These are phyloP conservation scores for Oreochromis tanganicae DNA, from an alignment of 2,113 vertebrate genomes.

Conservation along the genomic window DNA sequence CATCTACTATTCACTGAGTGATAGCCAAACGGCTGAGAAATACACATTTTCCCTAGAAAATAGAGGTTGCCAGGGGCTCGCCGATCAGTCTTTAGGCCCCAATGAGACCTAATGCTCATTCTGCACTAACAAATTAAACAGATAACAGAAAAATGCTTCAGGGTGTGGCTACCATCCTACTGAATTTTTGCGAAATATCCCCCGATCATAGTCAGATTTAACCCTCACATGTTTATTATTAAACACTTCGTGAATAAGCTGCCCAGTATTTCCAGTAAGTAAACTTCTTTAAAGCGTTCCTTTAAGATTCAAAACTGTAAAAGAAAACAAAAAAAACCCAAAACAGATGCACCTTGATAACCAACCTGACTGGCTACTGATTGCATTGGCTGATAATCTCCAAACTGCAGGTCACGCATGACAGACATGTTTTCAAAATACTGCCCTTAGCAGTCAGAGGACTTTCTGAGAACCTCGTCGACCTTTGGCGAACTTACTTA, in stretches of 20 bases:
- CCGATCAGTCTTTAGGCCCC: background rate
- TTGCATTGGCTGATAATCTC: background rate
- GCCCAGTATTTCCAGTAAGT: background rate
- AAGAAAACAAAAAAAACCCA: too few relatives aligned
- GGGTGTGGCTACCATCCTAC: background rate
- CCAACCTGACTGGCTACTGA: background rate
- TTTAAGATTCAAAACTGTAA: background rate
- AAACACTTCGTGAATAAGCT: background rate
- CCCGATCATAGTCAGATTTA: background rate
- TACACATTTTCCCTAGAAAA: background rate
- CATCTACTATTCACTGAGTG: background rate
- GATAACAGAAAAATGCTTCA: background rate
- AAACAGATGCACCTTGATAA: background rate
- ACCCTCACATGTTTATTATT: background rate
- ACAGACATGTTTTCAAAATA: background rate
- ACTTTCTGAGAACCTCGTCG: background rate
- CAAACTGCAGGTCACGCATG: background rate
- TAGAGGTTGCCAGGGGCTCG: background rate
- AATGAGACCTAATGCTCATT: background rate
- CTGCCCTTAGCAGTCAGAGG: background rate
- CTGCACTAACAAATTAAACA: background rate
- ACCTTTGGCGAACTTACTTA: background rate
- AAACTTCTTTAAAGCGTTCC: background rate
- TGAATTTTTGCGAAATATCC: background rate
- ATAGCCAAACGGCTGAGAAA: background rate